Base-by-base conservation (phyloP, 2,113 vertebrate species). In the Bostrychus sinensis region DNA sequence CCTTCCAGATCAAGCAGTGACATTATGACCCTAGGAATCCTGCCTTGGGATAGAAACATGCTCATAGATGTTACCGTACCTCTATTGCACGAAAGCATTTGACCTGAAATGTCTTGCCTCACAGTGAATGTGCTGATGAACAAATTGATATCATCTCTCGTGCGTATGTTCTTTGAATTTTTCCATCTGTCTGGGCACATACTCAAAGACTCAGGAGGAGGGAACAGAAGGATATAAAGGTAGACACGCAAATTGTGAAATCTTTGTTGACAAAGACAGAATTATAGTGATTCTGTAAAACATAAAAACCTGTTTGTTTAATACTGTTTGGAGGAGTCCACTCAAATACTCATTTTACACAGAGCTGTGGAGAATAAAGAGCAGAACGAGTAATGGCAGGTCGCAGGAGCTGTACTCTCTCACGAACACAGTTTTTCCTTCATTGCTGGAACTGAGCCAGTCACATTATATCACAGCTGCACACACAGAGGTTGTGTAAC, bases 131-230 rank as follows among this genome's bases (percentile, higher is more conserved):
- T 26, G 19, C 56, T 55, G 9, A 20, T 42, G 6, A 75, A 56
- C 58, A 63, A 43, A 41, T 45, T 62, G 71, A 77, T 56, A 73
- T 65, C 26, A 77, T 80, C 69, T 59, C 23, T 37, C 34, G 14
- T 38, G 34, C 80, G 66, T 78, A 56, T 66, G 67, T 75, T 77
- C 38, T 7, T 23, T 61, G 51, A 70, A 66, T 37, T 39, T 38
- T 43, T 78, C 71, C 74, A 60, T 64, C 75, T 72, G 68, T 30
- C 50, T 64, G 69, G 73, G 66, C 71, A 74, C 28, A 11, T 30
- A 38, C n/a, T n/a, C 22, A 26, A 50, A 16, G 7, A 17, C 41
- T 26, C 5, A 0, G 37, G 39, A 43, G 7, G 63, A 45, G 58
- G 45, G 46, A 10, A 48, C 45, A 8, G 45, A 20, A 16, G 13